Conservation (phyloP, 2,797 vertebrate species). For the Crypturellus tataupa region DNA sequence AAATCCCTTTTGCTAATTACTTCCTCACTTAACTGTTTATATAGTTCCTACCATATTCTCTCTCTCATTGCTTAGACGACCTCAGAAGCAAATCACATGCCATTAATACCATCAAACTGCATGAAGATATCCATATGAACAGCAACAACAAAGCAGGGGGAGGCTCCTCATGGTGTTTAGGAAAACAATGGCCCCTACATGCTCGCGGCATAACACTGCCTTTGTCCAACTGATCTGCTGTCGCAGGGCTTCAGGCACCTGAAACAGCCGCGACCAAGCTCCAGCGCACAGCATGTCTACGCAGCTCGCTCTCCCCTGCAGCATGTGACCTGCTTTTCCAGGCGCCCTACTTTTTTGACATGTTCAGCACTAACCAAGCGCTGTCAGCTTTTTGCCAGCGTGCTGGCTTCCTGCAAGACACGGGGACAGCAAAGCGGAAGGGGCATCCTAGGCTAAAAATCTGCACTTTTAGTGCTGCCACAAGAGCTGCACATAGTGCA, state of each 20-base stretch:
- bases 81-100: not conserved
- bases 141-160: not conserved
- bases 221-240: not conserved
- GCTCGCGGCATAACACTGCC: not conserved
- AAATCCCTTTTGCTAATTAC: not conserved
- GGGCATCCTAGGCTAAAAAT: not conserved
- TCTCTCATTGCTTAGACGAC: not conserved
- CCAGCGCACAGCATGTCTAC: not conserved
- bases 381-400: slow-evolving; percentile 2
- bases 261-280: slow-evolving; percentile 27
- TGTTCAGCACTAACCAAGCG: not conserved
- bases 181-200: not conserved
- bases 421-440: not conserved
- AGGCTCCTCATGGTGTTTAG: not conserved
- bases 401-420: not conserved
- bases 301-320: not conserved
- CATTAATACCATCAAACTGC: not conserved
- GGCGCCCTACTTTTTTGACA: slow-evolving; percentile 45
- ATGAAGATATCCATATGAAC: not conserved
- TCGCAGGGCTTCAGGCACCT: not conserved
- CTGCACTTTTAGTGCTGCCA: not conserved
- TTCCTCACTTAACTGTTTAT: not conserved
- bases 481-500: not conserved
- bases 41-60: not conserved
- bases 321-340: slow-evolving; percentile 57